Conservation (phyloP, 1,140 invertebrate species). For the Drosophila leontia region DNA sequence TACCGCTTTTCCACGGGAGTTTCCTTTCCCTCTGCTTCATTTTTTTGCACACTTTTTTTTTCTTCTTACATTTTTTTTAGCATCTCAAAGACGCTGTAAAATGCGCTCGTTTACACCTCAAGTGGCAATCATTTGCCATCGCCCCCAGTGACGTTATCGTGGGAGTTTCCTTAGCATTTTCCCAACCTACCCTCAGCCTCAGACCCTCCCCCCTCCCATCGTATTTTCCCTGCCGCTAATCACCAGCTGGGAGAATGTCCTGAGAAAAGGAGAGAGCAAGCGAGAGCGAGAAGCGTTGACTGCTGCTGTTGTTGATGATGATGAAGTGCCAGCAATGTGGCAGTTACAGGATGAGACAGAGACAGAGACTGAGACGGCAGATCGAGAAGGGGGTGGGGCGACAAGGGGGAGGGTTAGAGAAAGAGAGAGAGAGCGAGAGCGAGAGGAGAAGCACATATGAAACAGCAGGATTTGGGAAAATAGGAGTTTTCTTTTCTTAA, state of each 20-base stretch:
- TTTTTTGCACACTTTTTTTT: constrained; percentile 21
- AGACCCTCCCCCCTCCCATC: not conserved
- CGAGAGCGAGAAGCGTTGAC: constrained; percentile 31
- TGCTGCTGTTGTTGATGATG: constrained; percentile 57
- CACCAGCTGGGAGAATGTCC: constrained; percentile 43
- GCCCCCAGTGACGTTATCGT: constrained; percentile 63
- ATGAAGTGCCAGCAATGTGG: constrained; percentile 76
- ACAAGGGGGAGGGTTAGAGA: no score
- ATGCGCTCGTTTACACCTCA: constrained; percentile 82
- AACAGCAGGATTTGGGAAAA: constrained; percentile 4
- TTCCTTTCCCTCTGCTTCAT: not conserved
- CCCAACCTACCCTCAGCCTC: not conserved
- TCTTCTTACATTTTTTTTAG: constrained; percentile 29
- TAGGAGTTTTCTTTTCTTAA: not conserved
- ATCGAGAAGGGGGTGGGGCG: no score
- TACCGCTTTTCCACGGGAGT: constrained; percentile 1
- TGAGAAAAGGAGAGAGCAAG: constrained; percentile 10
- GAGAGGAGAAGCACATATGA: constrained; percentile 5
- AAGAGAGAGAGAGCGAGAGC: not conserved
- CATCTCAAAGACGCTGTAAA: constrained; percentile 67
- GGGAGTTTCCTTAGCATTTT: constrained; percentile 33
- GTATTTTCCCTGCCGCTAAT: constrained; percentile 52
- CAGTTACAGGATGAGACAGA: constrained; percentile 67
- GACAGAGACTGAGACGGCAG: constrained; percentile 43
- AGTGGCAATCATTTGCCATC: constrained; percentile 78